Conservation (phyloP, 2,888 invertebrate species). For the Parascotia fuliginaria region DNA sequence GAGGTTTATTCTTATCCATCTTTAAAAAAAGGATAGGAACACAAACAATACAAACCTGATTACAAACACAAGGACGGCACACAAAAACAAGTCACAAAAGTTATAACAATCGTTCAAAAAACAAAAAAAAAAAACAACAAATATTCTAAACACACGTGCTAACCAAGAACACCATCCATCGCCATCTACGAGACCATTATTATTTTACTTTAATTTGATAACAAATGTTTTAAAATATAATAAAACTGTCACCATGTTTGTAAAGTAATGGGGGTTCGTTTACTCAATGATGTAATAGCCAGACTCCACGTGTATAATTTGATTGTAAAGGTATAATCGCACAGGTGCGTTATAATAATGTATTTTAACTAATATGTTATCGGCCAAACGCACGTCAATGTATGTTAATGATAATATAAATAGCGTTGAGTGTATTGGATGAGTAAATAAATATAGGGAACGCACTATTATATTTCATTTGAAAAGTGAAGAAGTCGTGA, state of each 20-base stretch:
- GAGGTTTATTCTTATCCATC: too few relatives aligned
- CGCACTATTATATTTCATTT: too few relatives aligned
- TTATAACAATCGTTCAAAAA: too few relatives aligned
- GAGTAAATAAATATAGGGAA: too few relatives aligned
- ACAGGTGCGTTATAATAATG: conserved; percentile 4
- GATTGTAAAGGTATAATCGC: conserved; percentile 3
- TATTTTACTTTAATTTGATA: conserved; percentile 7
- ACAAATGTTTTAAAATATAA: conserved; percentile 25
- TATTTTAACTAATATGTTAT: conserved; percentile 2
- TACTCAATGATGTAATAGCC: conserved; percentile 26
- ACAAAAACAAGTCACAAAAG: too few relatives aligned
- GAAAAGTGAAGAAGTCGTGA: too few relatives aligned
- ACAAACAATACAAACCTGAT: too few relatives aligned
- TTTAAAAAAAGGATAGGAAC: too few relatives aligned
- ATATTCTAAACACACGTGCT: too few relatives aligned
- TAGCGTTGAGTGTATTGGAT: not conserved
- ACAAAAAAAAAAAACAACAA: too few relatives aligned
- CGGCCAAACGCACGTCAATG: not conserved
- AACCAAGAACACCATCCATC: too few relatives aligned
- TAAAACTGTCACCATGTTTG: conserved; percentile 11
- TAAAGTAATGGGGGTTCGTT: conserved; percentile 16
- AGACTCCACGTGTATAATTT: conserved; percentile 7
- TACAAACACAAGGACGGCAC: too few relatives aligned
- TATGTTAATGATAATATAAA: conserved; percentile 1
- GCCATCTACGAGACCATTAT: not conserved